Conservation (phyloP, 1,140 invertebrate species). For the Ceratina japonica region DNA sequence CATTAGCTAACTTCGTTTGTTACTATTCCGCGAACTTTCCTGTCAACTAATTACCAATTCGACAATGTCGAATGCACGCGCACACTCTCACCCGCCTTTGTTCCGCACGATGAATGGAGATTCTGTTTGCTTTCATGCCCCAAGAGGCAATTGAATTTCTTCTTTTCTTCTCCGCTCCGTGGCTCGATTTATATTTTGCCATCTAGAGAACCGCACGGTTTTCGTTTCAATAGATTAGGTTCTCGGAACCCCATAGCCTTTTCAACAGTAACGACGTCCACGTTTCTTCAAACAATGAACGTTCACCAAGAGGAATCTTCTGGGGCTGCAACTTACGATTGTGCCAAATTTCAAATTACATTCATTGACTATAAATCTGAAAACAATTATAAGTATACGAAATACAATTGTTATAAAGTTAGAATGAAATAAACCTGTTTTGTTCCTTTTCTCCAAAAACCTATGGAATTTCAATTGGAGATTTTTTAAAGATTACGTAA, state of each 20-base stretch:
- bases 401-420: no score
- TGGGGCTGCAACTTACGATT: no score
- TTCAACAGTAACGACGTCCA: no score
- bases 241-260: not conserved
- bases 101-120: conserved; percentile 22
- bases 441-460: no score
- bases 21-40: conserved; percentile 12
- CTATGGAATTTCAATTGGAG: no score
- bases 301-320: no score
- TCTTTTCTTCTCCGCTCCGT: not conserved
- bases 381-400: no score
- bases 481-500: no score
- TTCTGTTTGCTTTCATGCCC: conserved; percentile 4
- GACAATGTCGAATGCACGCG: not conserved
- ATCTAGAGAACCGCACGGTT: not conserved
- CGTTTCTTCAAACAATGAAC: no score
- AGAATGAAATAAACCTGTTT: no score
- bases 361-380: no score
- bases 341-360: no score
- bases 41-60: conserved; percentile 34
- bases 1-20: conserved; percentile 3
- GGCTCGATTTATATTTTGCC: not conserved
- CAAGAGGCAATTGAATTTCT: conserved; percentile 22
- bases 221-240: not conserved
- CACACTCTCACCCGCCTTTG: conserved; percentile 13